Evolutionary conservation across 2,888 invertebrate species (phyloP).

Genomic region (Geotrupes spiniger): DNA sequence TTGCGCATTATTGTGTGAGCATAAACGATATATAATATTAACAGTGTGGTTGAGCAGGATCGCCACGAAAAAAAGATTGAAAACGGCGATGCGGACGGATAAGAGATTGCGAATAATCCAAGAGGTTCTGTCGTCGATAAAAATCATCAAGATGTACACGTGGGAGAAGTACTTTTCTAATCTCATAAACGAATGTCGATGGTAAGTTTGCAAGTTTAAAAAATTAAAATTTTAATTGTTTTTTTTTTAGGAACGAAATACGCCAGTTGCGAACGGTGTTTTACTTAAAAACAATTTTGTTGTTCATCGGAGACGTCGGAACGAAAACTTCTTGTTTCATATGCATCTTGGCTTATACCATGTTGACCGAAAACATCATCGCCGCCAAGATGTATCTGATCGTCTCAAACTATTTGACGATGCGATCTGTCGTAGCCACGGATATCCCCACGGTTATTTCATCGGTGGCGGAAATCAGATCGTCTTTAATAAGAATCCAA

Average conservation of each 20-base stretch:
- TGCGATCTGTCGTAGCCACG: constrained; percentile 81
- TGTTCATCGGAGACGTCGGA: constrained; percentile 37
- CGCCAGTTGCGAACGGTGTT: constrained; percentile 50
- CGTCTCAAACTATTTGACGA: constrained; percentile 82
- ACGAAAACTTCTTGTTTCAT: constrained; percentile 43
- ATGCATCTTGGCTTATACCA: constrained; percentile 35
- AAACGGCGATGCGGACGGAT: constrained; percentile 61
- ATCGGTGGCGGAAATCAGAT: constrained; percentile 73
- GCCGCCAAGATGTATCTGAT: constrained; percentile 85
- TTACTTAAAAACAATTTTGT: constrained; percentile 38
- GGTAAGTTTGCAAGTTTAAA: constrained; percentile 38
- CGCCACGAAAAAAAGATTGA: constrained; percentile 14
- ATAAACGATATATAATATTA: constrained; percentile 49
- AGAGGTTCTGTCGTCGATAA: constrained; percentile 85
- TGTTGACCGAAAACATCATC: constrained; percentile 63
- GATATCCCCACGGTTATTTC: constrained; percentile 85
- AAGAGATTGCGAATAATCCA: constrained; percentile 84
- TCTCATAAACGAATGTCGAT: constrained; percentile 22
- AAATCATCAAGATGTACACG: constrained; percentile 69
- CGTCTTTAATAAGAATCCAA: constrained; percentile 70
- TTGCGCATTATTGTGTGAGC: constrained; percentile 74
- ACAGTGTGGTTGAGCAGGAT: constrained; percentile 54
- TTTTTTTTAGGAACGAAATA: constrained; percentile 58
- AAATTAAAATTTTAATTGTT: background rate
- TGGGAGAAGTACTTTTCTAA: constrained; percentile 30